Evolutionary conservation across 2,113 vertebrate species (phyloP).

Genomic region (Theropithecus gelada): DNA sequence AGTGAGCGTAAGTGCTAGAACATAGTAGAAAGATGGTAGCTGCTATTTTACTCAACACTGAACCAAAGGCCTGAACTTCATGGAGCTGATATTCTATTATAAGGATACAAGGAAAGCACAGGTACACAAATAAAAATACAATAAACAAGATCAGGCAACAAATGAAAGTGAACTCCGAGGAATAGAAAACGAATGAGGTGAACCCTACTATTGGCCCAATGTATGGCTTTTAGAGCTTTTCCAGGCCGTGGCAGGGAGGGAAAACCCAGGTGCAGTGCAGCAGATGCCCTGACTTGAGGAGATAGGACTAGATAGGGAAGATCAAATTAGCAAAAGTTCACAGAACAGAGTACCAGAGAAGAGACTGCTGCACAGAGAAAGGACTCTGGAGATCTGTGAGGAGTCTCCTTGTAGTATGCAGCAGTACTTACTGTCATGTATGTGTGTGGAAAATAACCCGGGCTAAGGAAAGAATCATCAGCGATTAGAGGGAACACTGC

Average conservation of each 20-base stretch:
- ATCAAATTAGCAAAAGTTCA: background rate
- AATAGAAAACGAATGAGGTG: background rate
- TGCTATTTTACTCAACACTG: background rate
- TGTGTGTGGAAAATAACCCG: background rate
- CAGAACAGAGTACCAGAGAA: background rate
- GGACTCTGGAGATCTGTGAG: background rate
- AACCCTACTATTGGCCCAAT: background rate
- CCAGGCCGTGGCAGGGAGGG: background rate
- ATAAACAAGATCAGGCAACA: background rate
- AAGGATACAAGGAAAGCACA: background rate
- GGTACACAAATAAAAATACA: background rate
- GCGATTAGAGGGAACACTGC: background rate
- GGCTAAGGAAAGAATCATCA: background rate
- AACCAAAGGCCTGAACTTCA: background rate
- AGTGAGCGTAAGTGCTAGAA: background rate
- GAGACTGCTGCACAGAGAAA: too few relatives aligned
- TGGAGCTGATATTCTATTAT: background rate
- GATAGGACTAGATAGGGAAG: background rate
- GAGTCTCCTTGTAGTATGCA: background rate
- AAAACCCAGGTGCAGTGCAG: background rate
- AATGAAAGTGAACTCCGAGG: background rate
- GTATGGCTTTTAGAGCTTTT: background rate
- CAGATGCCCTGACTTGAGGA: background rate
- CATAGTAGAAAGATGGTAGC: background rate
- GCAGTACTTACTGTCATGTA: background rate